Percentiles rank a stretch among this genome's conserved stretches.
Evolutionary conservation across 2,113 vertebrate species (phyloP).

Genomic region (Oceanodroma tethys): DNA sequence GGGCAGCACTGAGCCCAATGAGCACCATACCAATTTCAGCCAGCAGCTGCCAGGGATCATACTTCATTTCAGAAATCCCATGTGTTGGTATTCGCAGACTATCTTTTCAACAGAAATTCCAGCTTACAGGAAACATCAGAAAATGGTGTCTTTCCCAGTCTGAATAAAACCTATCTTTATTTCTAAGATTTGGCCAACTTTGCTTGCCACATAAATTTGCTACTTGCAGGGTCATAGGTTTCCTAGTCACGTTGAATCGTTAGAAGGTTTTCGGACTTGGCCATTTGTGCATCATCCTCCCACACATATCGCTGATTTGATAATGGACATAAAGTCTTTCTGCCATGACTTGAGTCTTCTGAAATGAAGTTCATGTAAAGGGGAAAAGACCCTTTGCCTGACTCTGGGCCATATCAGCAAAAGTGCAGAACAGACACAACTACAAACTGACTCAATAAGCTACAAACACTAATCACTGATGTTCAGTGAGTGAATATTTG

Average conservation of each 20-base stretch:
- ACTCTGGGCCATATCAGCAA: background rate
- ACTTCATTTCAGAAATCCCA: background rate
- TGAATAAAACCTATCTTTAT: background rate
- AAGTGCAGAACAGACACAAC: background rate
- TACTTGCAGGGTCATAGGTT: background rate
- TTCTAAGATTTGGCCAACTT: background rate
- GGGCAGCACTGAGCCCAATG: background rate
- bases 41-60: slow-evolving; percentile 17
- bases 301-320: background rate
- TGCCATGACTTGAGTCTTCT: background rate
- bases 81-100: background rate
- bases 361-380: background rate
- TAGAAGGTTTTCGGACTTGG: background rate
- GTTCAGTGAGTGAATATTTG: background rate
- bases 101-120: background rate
- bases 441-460: background rate
- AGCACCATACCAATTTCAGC: background rate
- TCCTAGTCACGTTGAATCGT: background rate
- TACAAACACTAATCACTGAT: background rate
- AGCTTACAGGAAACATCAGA: background rate
- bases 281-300: background rate
- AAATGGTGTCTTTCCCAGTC: background rate
- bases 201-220: background rate
- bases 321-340: background rate
- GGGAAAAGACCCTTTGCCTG: background rate